phyloP scores from a whole-genome alignment of 2,113 vertebrate species.

The Alethe castanea region DNA sequence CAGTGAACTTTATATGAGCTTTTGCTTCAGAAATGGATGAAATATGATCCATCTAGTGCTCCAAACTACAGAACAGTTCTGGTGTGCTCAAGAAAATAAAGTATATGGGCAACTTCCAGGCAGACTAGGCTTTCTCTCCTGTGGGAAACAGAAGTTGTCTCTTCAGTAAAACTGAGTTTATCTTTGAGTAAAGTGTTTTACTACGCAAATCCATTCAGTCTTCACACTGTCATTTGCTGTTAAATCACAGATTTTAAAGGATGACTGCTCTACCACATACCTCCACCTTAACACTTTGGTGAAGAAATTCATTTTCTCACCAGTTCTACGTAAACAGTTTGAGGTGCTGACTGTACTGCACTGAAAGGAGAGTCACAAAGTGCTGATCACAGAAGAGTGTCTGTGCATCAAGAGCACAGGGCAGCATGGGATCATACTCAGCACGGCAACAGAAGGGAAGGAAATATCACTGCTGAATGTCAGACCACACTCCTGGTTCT shows the following conservation, averaged over 20 bases:
- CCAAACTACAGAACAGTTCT: background rate
- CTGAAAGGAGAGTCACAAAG: background rate
- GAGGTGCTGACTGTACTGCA: background rate
- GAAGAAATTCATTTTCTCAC: background rate
- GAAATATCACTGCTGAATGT: background rate
- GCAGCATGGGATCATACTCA: background rate
- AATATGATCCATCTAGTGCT: background rate
- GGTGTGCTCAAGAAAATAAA: background rate
- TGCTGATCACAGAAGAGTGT: background rate
- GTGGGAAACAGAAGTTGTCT: background rate
- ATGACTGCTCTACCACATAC: background rate
- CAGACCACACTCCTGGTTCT: rapidly evolving
- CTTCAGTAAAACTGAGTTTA: background rate
- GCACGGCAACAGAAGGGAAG: background rate
- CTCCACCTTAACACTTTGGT: background rate
- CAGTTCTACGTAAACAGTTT: background rate
- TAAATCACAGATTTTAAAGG: background rate
- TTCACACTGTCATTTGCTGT: background rate
- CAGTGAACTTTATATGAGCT: background rate
- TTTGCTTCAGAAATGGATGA: background rate
- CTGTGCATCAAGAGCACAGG: background rate
- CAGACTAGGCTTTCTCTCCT: background rate
- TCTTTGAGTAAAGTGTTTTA: background rate
- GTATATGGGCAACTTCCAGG: background rate
- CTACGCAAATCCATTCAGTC: background rate